phyloP scores from a whole-genome alignment of 2,113 vertebrate genomes.

The Psammodynastes pulverulentus region DNA sequence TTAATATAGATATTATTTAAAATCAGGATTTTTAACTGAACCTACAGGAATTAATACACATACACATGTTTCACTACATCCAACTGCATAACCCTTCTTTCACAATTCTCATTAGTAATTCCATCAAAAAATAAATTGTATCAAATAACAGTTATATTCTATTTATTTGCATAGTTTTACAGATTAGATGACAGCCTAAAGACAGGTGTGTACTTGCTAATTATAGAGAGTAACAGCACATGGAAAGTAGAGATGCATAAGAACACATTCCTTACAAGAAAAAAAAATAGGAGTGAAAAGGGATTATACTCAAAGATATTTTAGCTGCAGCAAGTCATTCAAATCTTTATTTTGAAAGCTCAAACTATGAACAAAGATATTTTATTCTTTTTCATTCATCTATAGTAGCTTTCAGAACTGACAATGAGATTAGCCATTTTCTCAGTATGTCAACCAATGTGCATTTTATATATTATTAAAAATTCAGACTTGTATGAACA shows the following conservation, averaged over 20 bases:
- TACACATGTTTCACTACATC: not conserved
- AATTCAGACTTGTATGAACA: slow-evolving; percentile 13
- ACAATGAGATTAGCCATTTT: not conserved
- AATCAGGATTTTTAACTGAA: slow-evolving; percentile 43
- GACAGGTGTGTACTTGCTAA: slow-evolving; percentile 64
- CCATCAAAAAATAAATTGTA: slow-evolving; percentile 51
- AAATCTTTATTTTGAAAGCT: not conserved
- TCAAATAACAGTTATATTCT: slow-evolving; percentile 52
- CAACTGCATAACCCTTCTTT: slow-evolving; percentile 29
- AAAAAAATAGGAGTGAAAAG: not conserved
- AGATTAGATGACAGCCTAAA: slow-evolving; percentile 62
- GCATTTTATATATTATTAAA: slow-evolving; percentile 21
- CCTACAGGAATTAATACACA: not conserved
- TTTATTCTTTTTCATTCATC: not conserved
- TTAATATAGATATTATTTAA: slow-evolving; percentile 2
- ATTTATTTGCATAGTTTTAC: slow-evolving; percentile 55
- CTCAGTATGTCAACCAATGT: not conserved
- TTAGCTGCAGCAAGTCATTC: slow-evolving; percentile 28
- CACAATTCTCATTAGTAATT: slow-evolving; percentile 45
- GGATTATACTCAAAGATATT: not conserved
- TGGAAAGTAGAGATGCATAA: slow-evolving; percentile 35
- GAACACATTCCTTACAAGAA: slow-evolving; percentile 47
- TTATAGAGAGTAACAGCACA: slow-evolving; percentile 51
- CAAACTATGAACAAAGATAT: not conserved
- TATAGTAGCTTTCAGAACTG: not conserved